These are phyloP conservation scores for Amphilophus citrinellus DNA, from an alignment of 2,113 vertebrate species.

Conservation along the genomic window DNA sequence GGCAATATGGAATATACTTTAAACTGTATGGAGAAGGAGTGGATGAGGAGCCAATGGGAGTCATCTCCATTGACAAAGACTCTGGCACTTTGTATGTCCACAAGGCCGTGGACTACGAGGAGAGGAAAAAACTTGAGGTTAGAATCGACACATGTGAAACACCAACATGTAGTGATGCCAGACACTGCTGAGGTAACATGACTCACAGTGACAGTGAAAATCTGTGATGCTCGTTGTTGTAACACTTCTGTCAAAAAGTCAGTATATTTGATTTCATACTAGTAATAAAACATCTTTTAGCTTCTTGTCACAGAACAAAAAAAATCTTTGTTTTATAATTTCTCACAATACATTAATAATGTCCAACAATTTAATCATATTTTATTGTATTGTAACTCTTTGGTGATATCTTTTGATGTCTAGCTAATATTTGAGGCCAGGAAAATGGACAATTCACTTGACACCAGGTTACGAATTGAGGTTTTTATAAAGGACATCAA, in stretches of 20 bases:
- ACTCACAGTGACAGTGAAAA: no score
- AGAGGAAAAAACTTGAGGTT: conserved; percentile 23
- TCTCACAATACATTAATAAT: not conserved
- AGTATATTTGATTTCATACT: not conserved
- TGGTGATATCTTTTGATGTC: not conserved
- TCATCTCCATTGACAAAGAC: conserved; percentile 61
- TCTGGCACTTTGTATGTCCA: conserved; percentile 56
- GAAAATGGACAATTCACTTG: conserved; percentile 27
- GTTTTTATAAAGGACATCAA: conserved; percentile 78
- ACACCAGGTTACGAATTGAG: conserved; percentile 68
- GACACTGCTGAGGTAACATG: no score
- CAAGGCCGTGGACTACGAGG: conserved; percentile 64
- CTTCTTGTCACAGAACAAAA: not conserved
- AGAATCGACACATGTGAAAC: not conserved
- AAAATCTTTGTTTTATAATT: no score
- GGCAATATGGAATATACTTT: conserved; percentile 29
- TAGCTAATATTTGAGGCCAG: conserved; percentile 66
- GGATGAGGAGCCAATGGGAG: conserved; percentile 68
- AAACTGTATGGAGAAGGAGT: conserved; percentile 67
- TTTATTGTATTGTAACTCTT: not conserved
- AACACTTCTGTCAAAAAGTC: not conserved
- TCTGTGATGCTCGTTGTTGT: not conserved
- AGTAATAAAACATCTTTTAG: not conserved
- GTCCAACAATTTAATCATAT: not conserved
- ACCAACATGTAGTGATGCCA: not conserved